Base-by-base conservation (phyloP, 1,140 invertebrate species). In the Drosophila prosaltans region DNA sequence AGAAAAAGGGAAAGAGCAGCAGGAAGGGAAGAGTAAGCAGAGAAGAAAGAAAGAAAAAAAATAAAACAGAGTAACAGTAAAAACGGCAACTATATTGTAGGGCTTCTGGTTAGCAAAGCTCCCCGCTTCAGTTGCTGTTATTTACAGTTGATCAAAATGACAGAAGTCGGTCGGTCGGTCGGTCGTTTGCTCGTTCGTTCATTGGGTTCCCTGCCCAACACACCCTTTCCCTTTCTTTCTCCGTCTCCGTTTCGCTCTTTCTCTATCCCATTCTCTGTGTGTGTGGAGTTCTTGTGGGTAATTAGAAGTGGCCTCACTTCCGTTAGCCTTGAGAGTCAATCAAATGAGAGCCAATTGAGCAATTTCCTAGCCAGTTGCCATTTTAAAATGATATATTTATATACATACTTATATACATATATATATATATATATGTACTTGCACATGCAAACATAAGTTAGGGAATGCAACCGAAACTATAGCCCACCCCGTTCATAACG, bases 291-390 rank as follows among this genome's bases (percentile, higher is more conserved):
- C 21, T 43, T 9, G 60, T 61, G 48, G 39, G 55, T 70, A 69
- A 83, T 79, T 76, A 82, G 81, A 84, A 69, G 55, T 69, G 51
- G 69, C 61, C 51, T 57, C 64, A 83, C 75, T 88, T 91, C 88
- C 88, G 82, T 73, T 91, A 82, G 83, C 90, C 90, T 91, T 91
- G 90, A 74, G 71, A 51, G 64, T 54, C 77, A 91, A 91, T 91
- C 85, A 84, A 84, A 55, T 54, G 55, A 68, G 32, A 28, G 32
- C 36, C 39, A 62, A 40, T 41, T 40, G 24, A 51, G 45, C 45
- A 51, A 51, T 51, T 51, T 51, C 45, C 45, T 51, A 51, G 45
- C 21, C 45, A 51, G 45, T 48, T 26, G 45, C 45, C 21, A 51
- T 51, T 51, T 51, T 21, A 48, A 48, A 21, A 48, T 8, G 7